Evolutionary conservation across 2,888 invertebrate species (phyloP).

Genomic region (Eupeodes latifasciatus): DNA sequence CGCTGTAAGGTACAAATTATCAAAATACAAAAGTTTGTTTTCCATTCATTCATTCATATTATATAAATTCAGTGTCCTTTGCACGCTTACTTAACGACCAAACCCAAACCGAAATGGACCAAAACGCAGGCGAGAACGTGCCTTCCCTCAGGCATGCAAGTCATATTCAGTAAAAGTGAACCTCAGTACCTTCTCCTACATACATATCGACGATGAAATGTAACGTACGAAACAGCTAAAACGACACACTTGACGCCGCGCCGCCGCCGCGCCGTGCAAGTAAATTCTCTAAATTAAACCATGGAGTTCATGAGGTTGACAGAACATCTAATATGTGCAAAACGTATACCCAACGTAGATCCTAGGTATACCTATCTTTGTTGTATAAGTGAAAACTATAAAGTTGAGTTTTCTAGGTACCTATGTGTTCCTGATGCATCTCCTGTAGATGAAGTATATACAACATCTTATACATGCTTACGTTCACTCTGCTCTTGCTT

Average conservation of each 20-base stretch:
- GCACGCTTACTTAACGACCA: conserved; percentile 36
- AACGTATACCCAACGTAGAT: neutral
- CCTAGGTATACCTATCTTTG: too few species aligned
- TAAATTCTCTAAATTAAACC: conserved; percentile 72
- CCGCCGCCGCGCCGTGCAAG: conserved; percentile 64
- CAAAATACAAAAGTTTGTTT: conserved; percentile 66
- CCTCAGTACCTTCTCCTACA: too few species aligned
- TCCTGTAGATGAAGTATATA: neutral
- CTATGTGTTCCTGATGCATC: neutral
- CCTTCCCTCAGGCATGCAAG: conserved; percentile 63
- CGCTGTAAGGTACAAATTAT: conserved; percentile 66
- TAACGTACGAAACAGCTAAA: conserved; percentile 52
- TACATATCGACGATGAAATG: neutral
- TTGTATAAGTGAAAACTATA: too few species aligned
- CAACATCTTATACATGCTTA: neutral
- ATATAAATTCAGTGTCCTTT: conserved; percentile 36
- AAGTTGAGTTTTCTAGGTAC: neutral
- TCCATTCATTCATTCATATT: conserved; percentile 11
- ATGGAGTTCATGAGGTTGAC: conserved; percentile 69
- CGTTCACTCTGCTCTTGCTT: too few species aligned
- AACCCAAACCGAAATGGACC: conserved; percentile 31
- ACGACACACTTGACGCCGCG: conserved; percentile 63
- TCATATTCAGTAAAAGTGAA: conserved; percentile 26
- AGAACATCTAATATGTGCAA: conserved; percentile 56
- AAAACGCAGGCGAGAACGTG: conserved; percentile 55